Evolutionary conservation across 1,140 invertebrate species (phyloP), one percentile per base, ranked within the genome.

Genomic region (Drosophila pseudoobscura): DNA sequence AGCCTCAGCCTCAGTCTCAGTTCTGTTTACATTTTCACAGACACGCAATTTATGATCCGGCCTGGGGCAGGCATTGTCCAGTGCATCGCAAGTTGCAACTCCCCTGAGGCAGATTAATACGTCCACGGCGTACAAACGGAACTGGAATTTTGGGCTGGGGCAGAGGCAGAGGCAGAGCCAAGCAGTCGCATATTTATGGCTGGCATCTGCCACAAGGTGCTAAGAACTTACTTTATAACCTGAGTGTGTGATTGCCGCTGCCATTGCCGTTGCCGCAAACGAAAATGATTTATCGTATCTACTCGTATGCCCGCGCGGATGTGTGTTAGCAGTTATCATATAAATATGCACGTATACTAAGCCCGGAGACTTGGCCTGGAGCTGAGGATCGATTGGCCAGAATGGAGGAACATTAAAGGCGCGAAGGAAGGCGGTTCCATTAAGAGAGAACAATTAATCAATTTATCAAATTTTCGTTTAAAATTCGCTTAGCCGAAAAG

Each of bases 21-120:
- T 15, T 59, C 24, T 71, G 66, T 71, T 71, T 71, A 60, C 66
- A 71, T 71, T 71, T 39, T 24, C 55, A 72, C 46, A 71, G 69
- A 47, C 68, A 71, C 68, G 68, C 68, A 71, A 71, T 71, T 71
- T 60, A 60, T 51, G 66, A 53, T 60, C 2, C 24, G 64, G 52
- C 66, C 69, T 57, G 64, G 26, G 64, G 66, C 66, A 57, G 31
- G 45, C 66, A 70, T 69, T 70, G 66, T 70, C 69, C 52, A 5
- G 17, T 22, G 52, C 65, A 50, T 49, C 31, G 45, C 26, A 17
- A 44, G 46, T 49, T 26, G 44, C 68, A 71, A 58, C 56, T 50
- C 31, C 45, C 52, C 66, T 24, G 44, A 6, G 66, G 45, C 45
- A 69, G 52, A 69, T 56, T 56, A 24, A 69, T 56, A 43, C 44